A percentile compares a stretch with the other conserved stretches of the same genome.
phyloP scores from a whole-genome alignment of 2,797 vertebrate species.

The Chaenodraco wilsoni region DNA sequence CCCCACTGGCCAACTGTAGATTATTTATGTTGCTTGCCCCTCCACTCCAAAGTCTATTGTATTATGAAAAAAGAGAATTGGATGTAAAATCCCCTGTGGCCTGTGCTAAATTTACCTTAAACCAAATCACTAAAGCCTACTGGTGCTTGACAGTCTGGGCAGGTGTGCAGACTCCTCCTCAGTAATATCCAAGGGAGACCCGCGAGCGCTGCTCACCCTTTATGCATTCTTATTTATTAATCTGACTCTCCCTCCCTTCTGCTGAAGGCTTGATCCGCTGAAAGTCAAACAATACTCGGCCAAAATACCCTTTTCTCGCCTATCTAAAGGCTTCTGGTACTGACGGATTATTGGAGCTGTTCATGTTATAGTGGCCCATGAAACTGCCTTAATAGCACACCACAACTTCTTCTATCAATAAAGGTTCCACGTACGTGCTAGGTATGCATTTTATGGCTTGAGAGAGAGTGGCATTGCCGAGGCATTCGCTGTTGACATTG shows the following conservation, averaged over 20 bases:
- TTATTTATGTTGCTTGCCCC: constrained; percentile 72
- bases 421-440: constrained; percentile 5
- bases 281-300: constrained; percentile 64
- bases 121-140: constrained; percentile 83
- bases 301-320: constrained; percentile 29
- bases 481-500: constrained; percentile 58
- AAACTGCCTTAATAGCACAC: constrained; percentile 20
- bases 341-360: constrained; percentile 1
- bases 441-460: background rate
- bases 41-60: constrained; percentile 71
- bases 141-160: constrained; percentile 82
- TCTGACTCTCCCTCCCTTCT: constrained; percentile 59
- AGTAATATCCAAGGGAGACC: constrained; percentile 72
- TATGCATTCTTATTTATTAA: constrained; percentile 81
- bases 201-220: constrained; percentile 64
- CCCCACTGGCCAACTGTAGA: constrained; percentile 68
- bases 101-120: constrained; percentile 83
- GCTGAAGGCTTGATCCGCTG: constrained; percentile 56
- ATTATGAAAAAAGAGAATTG: constrained; percentile 76
- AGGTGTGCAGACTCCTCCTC: constrained; percentile 73
- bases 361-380: constrained; percentile 12
- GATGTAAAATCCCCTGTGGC: constrained; percentile 77
- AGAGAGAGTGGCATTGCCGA: background rate
- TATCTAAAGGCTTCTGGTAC: constrained; percentile 9
- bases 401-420: constrained; percentile 13